These are phyloP conservation scores for Drosophila lutescens DNA, from an alignment of 2,888 invertebrate genomes.

Conservation along the genomic window DNA sequence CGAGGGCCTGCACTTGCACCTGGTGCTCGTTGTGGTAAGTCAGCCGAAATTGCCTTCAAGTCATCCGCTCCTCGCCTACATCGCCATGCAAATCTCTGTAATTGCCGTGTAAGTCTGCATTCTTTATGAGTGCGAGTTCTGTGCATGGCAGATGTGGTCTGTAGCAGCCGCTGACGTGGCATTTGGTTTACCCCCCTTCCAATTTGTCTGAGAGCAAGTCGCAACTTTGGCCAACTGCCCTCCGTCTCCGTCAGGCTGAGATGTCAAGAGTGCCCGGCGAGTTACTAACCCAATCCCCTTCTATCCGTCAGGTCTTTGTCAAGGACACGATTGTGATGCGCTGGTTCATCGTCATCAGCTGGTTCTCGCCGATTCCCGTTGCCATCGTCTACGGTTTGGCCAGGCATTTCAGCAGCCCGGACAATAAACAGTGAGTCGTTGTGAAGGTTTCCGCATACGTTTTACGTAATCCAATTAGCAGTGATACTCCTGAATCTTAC, in stretches of 20 bases:
- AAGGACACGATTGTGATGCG: constrained; percentile 89
- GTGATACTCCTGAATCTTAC: neutral
- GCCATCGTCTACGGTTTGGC: constrained; percentile 84
- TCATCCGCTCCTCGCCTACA: neutral
- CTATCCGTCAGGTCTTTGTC: constrained; percentile 87
- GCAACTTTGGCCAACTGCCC: constrained; percentile 13
- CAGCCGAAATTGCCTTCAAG: neutral
- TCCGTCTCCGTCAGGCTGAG: constrained; percentile 32
- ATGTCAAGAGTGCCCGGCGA: constrained; percentile 21
- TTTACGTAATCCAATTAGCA: neutral
- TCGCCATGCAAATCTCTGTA: constrained; percentile 38
- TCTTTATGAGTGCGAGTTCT: constrained; percentile 35
- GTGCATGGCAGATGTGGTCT: constrained; percentile 57
- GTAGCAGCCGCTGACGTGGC: neutral
- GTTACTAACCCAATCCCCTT: neutral
- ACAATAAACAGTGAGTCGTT: constrained; percentile 86
- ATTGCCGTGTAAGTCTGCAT: constrained; percentile 53
- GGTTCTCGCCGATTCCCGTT: constrained; percentile 87
- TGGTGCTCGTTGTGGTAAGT: constrained; percentile 89
- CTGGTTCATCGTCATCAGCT: constrained; percentile 89
- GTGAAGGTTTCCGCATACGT: neutral
- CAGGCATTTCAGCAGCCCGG: constrained; percentile 83
- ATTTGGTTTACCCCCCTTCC: constrained; percentile 7
- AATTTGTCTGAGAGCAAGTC: constrained; percentile 58
- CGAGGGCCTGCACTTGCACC: constrained; percentile 90